phyloP scores from a whole-genome alignment of 2,888 invertebrate genomes.

The Poecilobothrus nobilitatus region DNA sequence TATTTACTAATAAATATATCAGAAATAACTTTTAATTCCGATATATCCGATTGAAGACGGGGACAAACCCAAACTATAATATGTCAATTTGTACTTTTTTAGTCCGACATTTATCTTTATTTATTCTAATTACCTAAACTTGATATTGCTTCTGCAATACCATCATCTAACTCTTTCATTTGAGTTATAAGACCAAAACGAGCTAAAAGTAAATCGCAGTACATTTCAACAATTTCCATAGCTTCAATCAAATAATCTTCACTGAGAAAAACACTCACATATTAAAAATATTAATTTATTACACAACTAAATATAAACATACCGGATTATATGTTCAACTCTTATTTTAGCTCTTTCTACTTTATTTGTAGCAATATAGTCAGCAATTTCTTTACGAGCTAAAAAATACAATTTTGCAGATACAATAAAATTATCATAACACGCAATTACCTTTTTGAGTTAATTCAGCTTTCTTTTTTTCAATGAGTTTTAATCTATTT shows the following conservation, averaged over 20 bases:
- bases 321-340: constrained; percentile 94
- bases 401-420: neutral
- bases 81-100: constrained; percentile 43
- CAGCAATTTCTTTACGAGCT: constrained; percentile 80
- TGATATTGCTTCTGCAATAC: constrained; percentile 90
- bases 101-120: neutral
- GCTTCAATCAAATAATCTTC: constrained; percentile 99
- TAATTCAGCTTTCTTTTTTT: constrained; percentile 96
- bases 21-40: constrained; percentile 70
- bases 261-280: constrained; percentile 44
- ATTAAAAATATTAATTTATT: neutral
- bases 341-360: constrained; percentile 87
- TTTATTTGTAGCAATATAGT: constrained; percentile 81
- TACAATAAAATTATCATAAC: constrained; percentile 66
- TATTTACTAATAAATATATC: constrained; percentile 87
- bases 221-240: constrained; percentile 99
- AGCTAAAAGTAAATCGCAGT: constrained; percentile 91
- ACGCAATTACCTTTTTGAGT: constrained; percentile 86
- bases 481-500: constrained; percentile 86
- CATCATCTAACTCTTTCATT: constrained; percentile 93
- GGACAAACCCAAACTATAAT: constrained; percentile 84
- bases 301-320: constrained; percentile 15
- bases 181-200: constrained; percentile 94
- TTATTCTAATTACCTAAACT: constrained; percentile 45
- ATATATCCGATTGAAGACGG: constrained; percentile 75